Conservation (phyloP, 2,797 vertebrate species). For the Sciurus carolinensis region DNA sequence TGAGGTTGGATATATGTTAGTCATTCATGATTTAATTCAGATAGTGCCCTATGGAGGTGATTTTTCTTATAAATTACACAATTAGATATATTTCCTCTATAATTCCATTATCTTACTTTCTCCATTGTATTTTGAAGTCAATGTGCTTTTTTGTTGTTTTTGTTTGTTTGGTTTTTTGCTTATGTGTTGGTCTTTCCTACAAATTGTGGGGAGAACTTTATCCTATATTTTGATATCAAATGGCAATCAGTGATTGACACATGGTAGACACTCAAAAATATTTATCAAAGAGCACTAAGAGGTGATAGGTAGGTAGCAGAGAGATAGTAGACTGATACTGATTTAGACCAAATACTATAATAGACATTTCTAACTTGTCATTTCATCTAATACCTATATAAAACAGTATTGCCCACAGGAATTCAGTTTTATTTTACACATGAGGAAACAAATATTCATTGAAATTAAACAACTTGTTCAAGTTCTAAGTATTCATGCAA, state of each 20-base stretch:
- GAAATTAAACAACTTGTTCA: conserved; percentile 15
- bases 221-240: conserved; percentile 17
- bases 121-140: neutral
- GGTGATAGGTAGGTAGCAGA: neutral
- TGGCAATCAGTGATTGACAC: neutral
- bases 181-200: neutral
- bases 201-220: neutral
- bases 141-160: neutral
- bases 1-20: neutral
- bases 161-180: neutral
- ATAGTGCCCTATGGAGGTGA: neutral
- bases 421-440: neutral
- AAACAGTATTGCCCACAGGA: neutral
- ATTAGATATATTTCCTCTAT: neutral
- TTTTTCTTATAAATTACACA: neutral
- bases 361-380: conserved; percentile 43
- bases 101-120: neutral
- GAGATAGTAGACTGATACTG: neutral
- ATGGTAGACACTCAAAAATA: neutral
- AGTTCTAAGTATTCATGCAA: conserved; percentile 7
- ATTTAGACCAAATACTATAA: conserved; percentile 48
- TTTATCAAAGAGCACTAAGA: neutral
- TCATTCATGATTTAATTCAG: neutral
- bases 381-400: neutral
- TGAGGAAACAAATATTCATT: neutral